Conservation (phyloP, 2,113 vertebrate species). For the Hyperopisus bebe region DNA sequence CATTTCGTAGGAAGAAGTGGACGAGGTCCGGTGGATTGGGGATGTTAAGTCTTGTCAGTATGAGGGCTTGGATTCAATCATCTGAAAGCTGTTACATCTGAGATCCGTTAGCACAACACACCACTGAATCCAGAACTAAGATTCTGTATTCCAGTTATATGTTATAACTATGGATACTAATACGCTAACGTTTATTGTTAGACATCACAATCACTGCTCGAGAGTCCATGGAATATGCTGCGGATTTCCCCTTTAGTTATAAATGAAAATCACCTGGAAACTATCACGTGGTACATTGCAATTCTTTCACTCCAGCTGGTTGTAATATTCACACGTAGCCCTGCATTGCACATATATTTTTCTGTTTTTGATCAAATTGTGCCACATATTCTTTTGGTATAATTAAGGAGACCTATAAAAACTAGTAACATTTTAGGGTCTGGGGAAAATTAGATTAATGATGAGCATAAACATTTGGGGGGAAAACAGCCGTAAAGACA, state of each 20-base stretch:
- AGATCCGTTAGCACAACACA: not conserved
- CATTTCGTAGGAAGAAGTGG: not conserved
- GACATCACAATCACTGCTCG: not conserved
- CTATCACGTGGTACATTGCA: not conserved
- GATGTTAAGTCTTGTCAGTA: not conserved
- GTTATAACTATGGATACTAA: not conserved
- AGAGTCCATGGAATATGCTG: not conserved
- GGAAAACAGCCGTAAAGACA: not conserved
- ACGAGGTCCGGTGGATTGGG: not conserved
- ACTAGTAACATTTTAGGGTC: not conserved
- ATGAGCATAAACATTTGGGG: not conserved
- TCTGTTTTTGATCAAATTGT: not conserved
- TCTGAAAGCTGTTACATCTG: not conserved
- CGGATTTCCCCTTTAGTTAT: not conserved
- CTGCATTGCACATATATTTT: not conserved
- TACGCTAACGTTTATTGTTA: not conserved
- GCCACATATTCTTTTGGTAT: not conserved
- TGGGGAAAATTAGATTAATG: not conserved
- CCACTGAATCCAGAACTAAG: not conserved
- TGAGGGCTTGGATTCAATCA: not conserved
- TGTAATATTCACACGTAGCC: not conserved
- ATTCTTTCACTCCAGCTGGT: not conserved
- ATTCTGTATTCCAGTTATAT: not conserved
- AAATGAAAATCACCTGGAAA: not conserved
- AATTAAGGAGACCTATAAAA: not conserved